Conservation (phyloP, 1,140 invertebrate species). For the Triops longicaudatus region DNA sequence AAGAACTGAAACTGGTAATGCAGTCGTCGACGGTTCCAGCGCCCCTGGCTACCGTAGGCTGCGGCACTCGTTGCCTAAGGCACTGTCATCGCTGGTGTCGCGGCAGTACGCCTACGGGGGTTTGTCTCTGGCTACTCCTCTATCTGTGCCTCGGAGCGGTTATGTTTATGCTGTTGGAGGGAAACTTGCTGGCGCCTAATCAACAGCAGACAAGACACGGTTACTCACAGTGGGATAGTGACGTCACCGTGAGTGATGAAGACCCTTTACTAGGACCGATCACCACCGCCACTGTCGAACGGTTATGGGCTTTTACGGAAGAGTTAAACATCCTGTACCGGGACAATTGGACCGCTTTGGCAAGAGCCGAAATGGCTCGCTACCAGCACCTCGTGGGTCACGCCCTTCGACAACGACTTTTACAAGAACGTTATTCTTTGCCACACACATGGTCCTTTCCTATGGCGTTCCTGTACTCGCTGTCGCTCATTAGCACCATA, state of each 20-base stretch:
- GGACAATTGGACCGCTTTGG: slow-evolving; percentile 47
- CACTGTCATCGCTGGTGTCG: slow-evolving; percentile 37
- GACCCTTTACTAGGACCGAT: slow-evolving; percentile 15
- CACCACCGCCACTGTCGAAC: slow-evolving; percentile 27
- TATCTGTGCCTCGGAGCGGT: slow-evolving; percentile 53
- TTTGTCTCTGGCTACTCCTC: slow-evolving; percentile 48
- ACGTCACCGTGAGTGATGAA: not conserved
- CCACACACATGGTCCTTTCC: slow-evolving; percentile 39
- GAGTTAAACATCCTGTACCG: slow-evolving; percentile 50
- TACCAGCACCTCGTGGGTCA: slow-evolving; percentile 45
- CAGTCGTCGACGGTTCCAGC: not conserved
- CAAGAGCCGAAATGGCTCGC: slow-evolving; percentile 40
- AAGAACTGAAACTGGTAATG: not conserved
- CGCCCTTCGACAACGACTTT: slow-evolving; percentile 33
- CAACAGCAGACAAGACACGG: not conserved
- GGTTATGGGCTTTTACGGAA: slow-evolving; percentile 49
- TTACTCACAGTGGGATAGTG: not conserved
- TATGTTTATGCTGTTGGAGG: slow-evolving; percentile 50
- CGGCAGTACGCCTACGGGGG: slow-evolving; percentile 42
- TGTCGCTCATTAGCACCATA: slow-evolving; percentile 54
- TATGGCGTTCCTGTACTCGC: slow-evolving; percentile 50
- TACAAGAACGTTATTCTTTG: slow-evolving; percentile 39
- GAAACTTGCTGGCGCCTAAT: slow-evolving; percentile 18
- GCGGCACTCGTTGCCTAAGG: slow-evolving; percentile 20
- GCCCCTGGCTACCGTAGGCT: not conserved